Percentiles rank a stretch among this genome's conserved stretches.
Conservation (phyloP, 2,113 vertebrate species). For the Anguilla rostrata region DNA sequence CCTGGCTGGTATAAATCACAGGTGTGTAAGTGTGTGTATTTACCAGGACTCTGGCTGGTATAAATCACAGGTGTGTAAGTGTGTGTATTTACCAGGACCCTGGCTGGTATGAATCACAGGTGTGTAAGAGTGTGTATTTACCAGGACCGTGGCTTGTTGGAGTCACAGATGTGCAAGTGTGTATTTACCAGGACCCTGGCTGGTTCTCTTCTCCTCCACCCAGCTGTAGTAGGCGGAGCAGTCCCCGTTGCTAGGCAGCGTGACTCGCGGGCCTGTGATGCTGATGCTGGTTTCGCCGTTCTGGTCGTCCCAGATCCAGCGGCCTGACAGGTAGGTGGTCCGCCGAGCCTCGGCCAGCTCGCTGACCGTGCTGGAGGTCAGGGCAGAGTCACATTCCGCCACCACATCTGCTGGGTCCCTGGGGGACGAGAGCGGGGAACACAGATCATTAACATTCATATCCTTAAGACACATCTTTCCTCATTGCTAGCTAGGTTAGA, state of each 20-base stretch:
- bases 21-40: too few relatives aligned
- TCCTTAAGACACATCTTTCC: too few relatives aligned
- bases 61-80: too few relatives aligned
- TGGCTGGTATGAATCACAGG: too few relatives aligned
- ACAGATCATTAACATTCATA: not conserved
- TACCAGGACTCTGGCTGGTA: conserved; percentile 80
- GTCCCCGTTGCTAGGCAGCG: conserved; percentile 91
- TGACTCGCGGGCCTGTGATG: conserved; percentile 86
- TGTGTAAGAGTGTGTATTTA: too few relatives aligned
- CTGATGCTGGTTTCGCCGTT: conserved; percentile 96
- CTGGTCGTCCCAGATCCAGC: conserved; percentile 97
- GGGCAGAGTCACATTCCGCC: conserved; percentile 81
- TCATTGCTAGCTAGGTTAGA: too few relatives aligned
- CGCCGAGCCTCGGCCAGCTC: conserved; percentile 92
- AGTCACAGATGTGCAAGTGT: not conserved
- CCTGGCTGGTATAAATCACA: too few relatives aligned
- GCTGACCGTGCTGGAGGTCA: conserved; percentile 95
- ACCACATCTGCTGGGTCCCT: conserved; percentile 86
- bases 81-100: too few relatives aligned
- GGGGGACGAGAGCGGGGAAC: not conserved
- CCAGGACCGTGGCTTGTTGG: too few relatives aligned
- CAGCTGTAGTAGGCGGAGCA: conserved; percentile 95
- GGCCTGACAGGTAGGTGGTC: conserved; percentile 92
- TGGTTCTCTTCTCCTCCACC: conserved; percentile 87
- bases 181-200: conserved; percentile 83